A percentile compares a stretch with the other conserved stretches of the same genome.
phyloP scores from a whole-genome alignment of 2,113 vertebrate species.

The Xenopus laevis region DNA sequence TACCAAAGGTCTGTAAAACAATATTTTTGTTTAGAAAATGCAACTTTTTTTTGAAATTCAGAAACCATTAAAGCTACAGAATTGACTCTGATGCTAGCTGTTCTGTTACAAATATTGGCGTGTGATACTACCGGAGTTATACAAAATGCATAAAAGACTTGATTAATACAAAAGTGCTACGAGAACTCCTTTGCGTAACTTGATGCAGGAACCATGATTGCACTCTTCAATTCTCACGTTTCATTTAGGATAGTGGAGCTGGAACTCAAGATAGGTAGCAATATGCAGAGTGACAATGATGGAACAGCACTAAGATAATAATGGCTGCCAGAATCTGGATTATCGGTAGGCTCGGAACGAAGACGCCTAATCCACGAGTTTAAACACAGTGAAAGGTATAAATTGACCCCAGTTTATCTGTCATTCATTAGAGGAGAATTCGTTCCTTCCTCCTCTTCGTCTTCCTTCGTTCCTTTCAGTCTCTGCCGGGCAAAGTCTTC shows the following conservation, averaged over 20 bases:
- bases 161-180: constrained; percentile 47
- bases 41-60: background rate
- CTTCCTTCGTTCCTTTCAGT: constrained; percentile 82
- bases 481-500: constrained; percentile 93
- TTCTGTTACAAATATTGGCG: constrained; percentile 36
- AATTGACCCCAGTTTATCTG: constrained; percentile 64
- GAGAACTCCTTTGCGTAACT: constrained; percentile 9
- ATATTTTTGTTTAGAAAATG: constrained; percentile 18
- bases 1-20: no score
- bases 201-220: constrained; percentile 18
- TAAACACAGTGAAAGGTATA: constrained; percentile 4
- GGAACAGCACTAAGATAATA: constrained; percentile 59
- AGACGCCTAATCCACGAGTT: constrained; percentile 52
- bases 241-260: background rate
- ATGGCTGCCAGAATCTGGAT: constrained; percentile 51
- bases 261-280: constrained; percentile 42
- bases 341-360: constrained; percentile 51
- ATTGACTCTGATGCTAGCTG: background rate
- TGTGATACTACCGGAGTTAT: constrained; percentile 31
- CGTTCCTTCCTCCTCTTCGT: constrained; percentile 80
- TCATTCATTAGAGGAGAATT: constrained; percentile 77
- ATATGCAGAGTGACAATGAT: constrained; percentile 49
- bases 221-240: constrained; percentile 15
- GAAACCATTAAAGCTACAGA: constrained; percentile 36
- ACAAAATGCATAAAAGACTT: constrained; percentile 52